Percentiles rank a stretch among this genome's conserved stretches.
Evolutionary conservation across 2,888 invertebrate species (phyloP).

Genomic region (Caenorhabditis imperialis): DNA sequence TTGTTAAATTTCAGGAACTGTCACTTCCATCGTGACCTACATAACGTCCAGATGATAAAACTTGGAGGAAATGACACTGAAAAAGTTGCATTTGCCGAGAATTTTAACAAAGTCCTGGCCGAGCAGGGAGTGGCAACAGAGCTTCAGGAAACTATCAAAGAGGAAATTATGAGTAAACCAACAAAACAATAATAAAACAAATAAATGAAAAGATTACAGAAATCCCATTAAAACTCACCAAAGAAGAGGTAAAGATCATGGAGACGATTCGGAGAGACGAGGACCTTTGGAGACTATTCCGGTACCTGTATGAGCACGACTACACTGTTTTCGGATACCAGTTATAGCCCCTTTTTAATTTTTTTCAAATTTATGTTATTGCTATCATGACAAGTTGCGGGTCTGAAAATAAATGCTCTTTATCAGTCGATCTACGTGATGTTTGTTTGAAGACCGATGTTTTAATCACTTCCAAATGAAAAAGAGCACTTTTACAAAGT

Average conservation of each 20-base stretch:
- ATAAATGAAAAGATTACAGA: slow-evolving; percentile 23
- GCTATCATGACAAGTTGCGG: slow-evolving; percentile 28
- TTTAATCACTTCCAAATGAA: too few relatives aligned
- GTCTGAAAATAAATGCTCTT: too few relatives aligned
- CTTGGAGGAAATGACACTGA: slow-evolving; percentile 36
- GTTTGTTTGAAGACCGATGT: too few relatives aligned
- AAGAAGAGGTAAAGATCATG: slow-evolving; percentile 18
- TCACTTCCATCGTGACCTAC: slow-evolving; percentile 33
- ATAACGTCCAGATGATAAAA: slow-evolving; percentile 13
- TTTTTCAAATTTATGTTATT: background rate
- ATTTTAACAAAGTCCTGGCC: slow-evolving; percentile 21
- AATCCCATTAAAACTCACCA: slow-evolving; percentile 15
- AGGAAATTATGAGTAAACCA: slow-evolving; percentile 36
- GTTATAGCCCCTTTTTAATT: slow-evolving; percentile 1
- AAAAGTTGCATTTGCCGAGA: slow-evolving; percentile 13
- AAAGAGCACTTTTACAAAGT: too few relatives aligned
- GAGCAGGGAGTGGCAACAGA: slow-evolving; percentile 37
- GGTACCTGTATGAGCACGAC: slow-evolving; percentile 49
- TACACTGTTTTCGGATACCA: slow-evolving; percentile 35
- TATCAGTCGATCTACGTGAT: too few relatives aligned
- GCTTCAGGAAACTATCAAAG: slow-evolving; percentile 9
- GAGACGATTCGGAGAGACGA: slow-evolving; percentile 20
- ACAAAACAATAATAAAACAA: too few relatives aligned
- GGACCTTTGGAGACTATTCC: slow-evolving; percentile 35
- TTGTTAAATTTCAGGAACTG: slow-evolving; percentile 50